These are phyloP conservation scores for Hippopotamyrus pictus DNA, from an alignment of 2,797 vertebrate genomes.

Conservation along the genomic window DNA sequence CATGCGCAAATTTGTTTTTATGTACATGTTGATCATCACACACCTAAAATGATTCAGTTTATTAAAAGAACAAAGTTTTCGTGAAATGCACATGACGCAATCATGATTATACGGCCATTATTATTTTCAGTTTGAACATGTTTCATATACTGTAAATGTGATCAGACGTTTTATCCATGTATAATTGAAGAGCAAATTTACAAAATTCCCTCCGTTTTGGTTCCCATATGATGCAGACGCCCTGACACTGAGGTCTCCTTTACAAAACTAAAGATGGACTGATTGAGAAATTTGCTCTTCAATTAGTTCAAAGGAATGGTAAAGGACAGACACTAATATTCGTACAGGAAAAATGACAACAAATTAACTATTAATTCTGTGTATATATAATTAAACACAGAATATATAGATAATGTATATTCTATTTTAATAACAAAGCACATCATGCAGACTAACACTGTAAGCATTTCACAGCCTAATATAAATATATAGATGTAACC, in stretches of 20 bases:
- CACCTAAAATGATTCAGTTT: neutral
- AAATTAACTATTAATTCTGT: neutral
- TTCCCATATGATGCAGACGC: neutral
- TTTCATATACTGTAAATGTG: neutral
- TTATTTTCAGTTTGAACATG: neutral
- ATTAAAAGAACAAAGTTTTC: neutral
- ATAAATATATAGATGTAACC: neutral
- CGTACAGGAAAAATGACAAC: neutral
- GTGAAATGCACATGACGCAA: neutral
- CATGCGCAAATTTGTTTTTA: neutral
- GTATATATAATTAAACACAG: neutral
- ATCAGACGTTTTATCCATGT: neutral
- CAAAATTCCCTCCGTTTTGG: neutral
- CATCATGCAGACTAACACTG: neutral
- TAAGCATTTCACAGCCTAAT: neutral
- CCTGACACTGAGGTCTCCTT: neutral
- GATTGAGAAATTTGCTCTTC: neutral
- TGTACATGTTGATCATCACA: neutral
- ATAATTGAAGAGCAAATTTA: neutral
- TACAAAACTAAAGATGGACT: neutral
- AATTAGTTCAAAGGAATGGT: neutral
- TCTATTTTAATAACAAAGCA: neutral
- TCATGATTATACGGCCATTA: neutral
- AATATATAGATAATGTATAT: neutral
- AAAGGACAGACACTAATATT: neutral